Evolutionary conservation across 2,797 vertebrate species (phyloP), one percentile per base, ranked within the genome.

Genomic region (Acomys russatus): DNA sequence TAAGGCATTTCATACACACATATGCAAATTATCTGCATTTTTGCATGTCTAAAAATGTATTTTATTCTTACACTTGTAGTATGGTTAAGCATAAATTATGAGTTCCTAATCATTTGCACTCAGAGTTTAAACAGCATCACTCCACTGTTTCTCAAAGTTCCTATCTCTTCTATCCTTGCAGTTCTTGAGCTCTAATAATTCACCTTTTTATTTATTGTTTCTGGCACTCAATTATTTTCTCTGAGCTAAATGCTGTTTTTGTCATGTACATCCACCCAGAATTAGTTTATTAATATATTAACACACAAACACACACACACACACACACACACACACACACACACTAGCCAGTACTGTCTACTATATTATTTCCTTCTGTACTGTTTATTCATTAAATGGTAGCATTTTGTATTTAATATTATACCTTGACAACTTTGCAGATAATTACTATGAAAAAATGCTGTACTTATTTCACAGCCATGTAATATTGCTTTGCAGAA

Each of bases 11-110:
- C 63, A 70, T 86, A 91, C 86, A 96, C 77, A 94, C 93, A 54
- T 83, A 87, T 87, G 89, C 82, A 97, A 95, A 95, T 95, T 92
- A 93, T 86, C 80, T 92, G 12, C 20, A 94, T 90, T 94, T 97
- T 96, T 93, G 59, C 59, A 91, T 89, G 86, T 88, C 78, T 97
- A 88, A 95, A 96, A 96, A 93, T 94, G 68, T 91, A 86, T 92
- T 94, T 97, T 87, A 95, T 87, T 94, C 79, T 94, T 94, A 94
- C 2, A 94, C 70, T 96, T 96, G 79, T 91, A 83, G 51, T 95
- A 89, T 94, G 79, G 79, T 93, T 94, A 94, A 86, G 86, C 78
- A 96, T 91, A 96, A 94, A 95, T 96, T 93, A 96, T 79, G 94
- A 88, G 76, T 96, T 96, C 79, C 61, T 89, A 89, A 92, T 96